phyloP scores from a whole-genome alignment of 2,113 vertebrate genomes.

The Chauna torquata region DNA sequence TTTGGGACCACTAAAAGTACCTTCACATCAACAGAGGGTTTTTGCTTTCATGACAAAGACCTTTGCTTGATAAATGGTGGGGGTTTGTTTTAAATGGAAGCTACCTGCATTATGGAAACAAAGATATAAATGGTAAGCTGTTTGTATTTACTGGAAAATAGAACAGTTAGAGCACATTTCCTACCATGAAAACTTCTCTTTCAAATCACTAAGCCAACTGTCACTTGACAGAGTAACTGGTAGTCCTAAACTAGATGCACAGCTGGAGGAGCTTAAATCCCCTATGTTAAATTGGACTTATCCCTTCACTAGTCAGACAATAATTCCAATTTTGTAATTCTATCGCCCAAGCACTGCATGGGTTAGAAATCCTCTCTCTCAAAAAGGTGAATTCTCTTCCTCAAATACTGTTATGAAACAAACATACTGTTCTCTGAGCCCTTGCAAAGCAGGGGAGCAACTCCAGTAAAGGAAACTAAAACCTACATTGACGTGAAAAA shows the following conservation, averaged over 20 bases:
- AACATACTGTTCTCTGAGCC: neutral
- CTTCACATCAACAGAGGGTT: neutral
- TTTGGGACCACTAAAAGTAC: neutral
- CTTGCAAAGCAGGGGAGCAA: neutral
- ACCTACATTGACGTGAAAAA: neutral
- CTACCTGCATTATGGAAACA: neutral
- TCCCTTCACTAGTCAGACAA: neutral
- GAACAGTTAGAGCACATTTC: neutral
- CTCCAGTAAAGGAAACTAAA: neutral
- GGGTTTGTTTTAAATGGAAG: neutral
- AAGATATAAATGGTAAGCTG: neutral
- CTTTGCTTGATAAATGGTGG: neutral
- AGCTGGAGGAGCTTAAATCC: slow-evolving; percentile 37
- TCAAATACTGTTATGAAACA: neutral
- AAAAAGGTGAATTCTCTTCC: neutral
- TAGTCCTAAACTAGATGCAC: slow-evolving; percentile 2
- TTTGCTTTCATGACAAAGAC: neutral
- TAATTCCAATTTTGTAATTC: slow-evolving; percentile 19
- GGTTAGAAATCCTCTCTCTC: neutral
- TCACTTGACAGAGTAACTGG: neutral
- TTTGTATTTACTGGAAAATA: neutral
- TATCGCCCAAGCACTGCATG: neutral
- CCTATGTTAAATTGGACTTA: slow-evolving; percentile 36
- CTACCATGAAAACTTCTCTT: neutral
- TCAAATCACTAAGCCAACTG: neutral